Evolutionary conservation across 1,140 invertebrate species (phyloP), one percentile per base, ranked within the genome.

Genomic region (Zaprionus gabonicus): DNA sequence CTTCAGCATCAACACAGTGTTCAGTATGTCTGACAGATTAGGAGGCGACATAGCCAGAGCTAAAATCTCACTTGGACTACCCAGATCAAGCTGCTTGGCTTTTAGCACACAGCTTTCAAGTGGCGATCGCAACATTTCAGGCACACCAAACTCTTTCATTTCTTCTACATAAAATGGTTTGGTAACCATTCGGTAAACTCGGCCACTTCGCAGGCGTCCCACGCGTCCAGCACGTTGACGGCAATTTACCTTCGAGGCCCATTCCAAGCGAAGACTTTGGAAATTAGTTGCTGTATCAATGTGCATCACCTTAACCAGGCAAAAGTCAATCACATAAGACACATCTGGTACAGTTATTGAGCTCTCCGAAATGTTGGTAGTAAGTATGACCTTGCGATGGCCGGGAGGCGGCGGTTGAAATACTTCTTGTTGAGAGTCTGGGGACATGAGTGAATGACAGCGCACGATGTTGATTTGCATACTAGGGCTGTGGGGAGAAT

Each of bases 341-440:
- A 99, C 96, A 93, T 99, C 97, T 34, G 97, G 95, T 36, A 99
- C 97, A 5, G 99, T 99, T 56, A 99, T 97, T 27, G 98, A 98
- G 92, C 97, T 99, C 93, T 99, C 99, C 0, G 98, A 98, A 78
- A 99, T 98, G 93, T 99, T 99, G 6, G 99, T 99, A 0, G 98
- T 95, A 1, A 99, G 93, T 91, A 99, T 99, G 74, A 98, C 95
- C 93, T 99, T 99, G 56, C 97, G 93, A 38, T 93, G 91, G 1
- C 95, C 94, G 0, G 78, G 55, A 23, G 94, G 93, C 4, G 95
- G 86, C 12, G 92, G 82, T 13, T 93, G 80, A 91, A 93, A 92
- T 1, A 91, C 76, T 59, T 82, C 74, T 10, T 60, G 56, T 36
- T 92, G 92, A 20, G 78, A 76, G 1, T 91, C 82, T 1, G 91